Evolutionary conservation across 2,888 invertebrate species (phyloP), one percentile per base, ranked within the genome.

Genomic region (Autographa gamma): DNA sequence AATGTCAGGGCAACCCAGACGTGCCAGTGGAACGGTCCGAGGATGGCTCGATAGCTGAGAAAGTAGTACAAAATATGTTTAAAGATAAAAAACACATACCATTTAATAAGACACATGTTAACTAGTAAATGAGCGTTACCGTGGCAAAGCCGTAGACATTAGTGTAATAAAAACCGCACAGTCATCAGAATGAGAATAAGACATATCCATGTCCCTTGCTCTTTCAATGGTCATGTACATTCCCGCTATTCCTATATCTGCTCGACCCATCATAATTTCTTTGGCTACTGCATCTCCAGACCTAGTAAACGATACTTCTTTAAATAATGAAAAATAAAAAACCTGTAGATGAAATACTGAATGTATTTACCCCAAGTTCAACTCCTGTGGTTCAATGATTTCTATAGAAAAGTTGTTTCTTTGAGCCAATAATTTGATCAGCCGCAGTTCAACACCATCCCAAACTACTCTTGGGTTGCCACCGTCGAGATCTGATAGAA

Each of bases 11-110:
- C 96, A 25, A 98, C 90, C 98, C 98, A 98, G 11, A 98, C 98
- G 19, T 97, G 96, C 97, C 97, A 97, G 81, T 97, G 97, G 85
- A 98, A 98, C 0, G 98, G 98, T 0, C 98, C 98, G 93, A 98
- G 96, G 67, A 98, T 98, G 0, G 98, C 98, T 38, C 98, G 97
- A 88, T 98, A 98, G 84, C 97, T 97, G 87, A 60, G 54, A 69
- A 79, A 59, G 38, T 19, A 90, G 88, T 11, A 7, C 1, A 14
- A 69, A 18, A 58, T 19, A 43, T 54, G 31, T 18, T 56, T 7
- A 58, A 19, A 16, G 19, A 48, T 38, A 11, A 0, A 38, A 7
- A 38, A 0, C 8, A 38, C 8, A 38, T 38, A 38, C 38, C 11
- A 11, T 11, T 2, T 38, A 38, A 38, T 38, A 1, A 38, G 34